Evolutionary conservation across 2,888 invertebrate genomes (phyloP).

Genomic region (Rhamphomyia laevipes): DNA sequence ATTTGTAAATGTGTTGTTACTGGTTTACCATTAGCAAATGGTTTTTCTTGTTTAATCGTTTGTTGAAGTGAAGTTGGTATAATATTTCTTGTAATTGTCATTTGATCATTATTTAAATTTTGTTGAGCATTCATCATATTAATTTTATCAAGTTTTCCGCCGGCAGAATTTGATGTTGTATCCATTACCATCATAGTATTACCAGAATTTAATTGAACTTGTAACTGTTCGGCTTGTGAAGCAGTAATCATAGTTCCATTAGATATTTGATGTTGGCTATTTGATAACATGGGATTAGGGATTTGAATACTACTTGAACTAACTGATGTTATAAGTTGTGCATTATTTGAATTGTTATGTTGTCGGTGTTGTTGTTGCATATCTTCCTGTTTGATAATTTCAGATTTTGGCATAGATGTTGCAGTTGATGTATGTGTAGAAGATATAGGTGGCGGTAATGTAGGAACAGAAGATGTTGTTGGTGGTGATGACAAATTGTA

Average conservation of each 20-base stretch:
- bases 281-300: slow-evolving; percentile 22
- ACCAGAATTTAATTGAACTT: slow-evolving; percentile 13
- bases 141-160: slow-evolving; percentile 4
- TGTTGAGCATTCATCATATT: slow-evolving; percentile 19
- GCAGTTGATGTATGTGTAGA: slow-evolving; percentile 19
- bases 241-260: slow-evolving; percentile 24
- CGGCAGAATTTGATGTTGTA: slow-evolving; percentile 2
- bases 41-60: slow-evolving; percentile 13
- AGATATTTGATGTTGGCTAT: slow-evolving; percentile 22
- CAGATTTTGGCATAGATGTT: slow-evolving; percentile 11
- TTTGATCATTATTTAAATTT: slow-evolving; percentile 20
- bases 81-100: neutral
- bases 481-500: slow-evolving; percentile 22
- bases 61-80: slow-evolving; percentile 3
- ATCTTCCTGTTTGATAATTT: slow-evolving; percentile 19
- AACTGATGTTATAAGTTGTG: slow-evolving; percentile 15
- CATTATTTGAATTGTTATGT: slow-evolving; percentile 13
- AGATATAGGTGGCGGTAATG: slow-evolving; percentile 21
- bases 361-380: slow-evolving; percentile 13
- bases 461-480: slow-evolving; percentile 20
- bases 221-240: neutral
- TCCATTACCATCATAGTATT: slow-evolving; percentile 12
- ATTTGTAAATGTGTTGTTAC: slow-evolving; percentile 10
- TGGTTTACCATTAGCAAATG: slow-evolving; percentile 11
- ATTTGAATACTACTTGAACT: slow-evolving; percentile 23